Evolutionary conservation across 1,140 invertebrate species (phyloP).

Genomic region (Trichomalopsis sarcophagae): DNA sequence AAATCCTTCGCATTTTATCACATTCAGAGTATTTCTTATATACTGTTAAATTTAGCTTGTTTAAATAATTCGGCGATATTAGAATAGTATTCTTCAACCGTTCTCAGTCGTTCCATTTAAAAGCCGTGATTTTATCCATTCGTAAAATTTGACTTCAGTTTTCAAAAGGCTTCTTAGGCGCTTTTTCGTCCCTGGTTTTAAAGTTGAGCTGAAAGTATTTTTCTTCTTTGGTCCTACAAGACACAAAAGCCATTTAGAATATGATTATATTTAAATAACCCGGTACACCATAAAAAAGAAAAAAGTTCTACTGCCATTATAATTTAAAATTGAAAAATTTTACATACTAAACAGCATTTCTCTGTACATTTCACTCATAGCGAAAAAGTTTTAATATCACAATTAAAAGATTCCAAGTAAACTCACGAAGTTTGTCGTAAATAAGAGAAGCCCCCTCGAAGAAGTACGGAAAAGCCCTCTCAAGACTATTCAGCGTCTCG

Average conservation of each 20-base stretch:
- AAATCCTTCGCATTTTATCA: slow-evolving; percentile 33
- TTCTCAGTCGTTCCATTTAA: slow-evolving; percentile 66
- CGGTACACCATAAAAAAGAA: no score
- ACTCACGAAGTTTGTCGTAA: slow-evolving; percentile 77
- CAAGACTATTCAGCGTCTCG: slow-evolving; percentile 77
- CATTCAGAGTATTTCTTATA: slow-evolving; percentile 22
- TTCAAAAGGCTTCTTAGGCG: slow-evolving; percentile 70
- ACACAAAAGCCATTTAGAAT: background rate
- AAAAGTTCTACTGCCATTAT: no score
- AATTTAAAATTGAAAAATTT: no score
- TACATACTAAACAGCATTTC: no score
- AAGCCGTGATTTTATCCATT: slow-evolving; percentile 78
- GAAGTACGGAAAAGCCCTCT: slow-evolving; percentile 78
- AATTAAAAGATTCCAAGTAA: slow-evolving; percentile 24
- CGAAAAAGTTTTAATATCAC: no score
- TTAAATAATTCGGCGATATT: background rate
- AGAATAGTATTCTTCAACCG: slow-evolving; percentile 36
- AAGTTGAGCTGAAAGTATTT: slow-evolving; percentile 18
- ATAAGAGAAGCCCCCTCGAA: slow-evolving; percentile 76
- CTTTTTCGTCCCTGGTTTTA: slow-evolving; percentile 56
- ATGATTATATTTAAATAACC: background rate
- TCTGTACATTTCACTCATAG: no score
- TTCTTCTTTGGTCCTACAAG: slow-evolving; percentile 58
- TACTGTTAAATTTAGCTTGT: slow-evolving; percentile 7
- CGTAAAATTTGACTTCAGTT: slow-evolving; percentile 79